phyloP scores from a whole-genome alignment of 2,888 invertebrate species.

The Acrobasis consociella region DNA sequence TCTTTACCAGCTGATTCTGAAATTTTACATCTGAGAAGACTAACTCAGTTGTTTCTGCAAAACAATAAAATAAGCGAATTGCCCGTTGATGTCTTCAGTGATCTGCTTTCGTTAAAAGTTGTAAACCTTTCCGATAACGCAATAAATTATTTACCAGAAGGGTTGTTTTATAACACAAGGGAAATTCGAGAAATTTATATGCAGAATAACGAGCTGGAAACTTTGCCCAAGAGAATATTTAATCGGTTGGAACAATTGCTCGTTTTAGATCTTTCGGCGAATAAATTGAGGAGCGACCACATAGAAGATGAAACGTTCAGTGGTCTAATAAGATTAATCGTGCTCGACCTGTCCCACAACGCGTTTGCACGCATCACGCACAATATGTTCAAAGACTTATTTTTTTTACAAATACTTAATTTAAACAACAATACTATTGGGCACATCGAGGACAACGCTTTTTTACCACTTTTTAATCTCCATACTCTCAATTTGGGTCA shows the following conservation, averaged over 20 bases:
- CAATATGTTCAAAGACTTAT: slow-evolving; percentile 92
- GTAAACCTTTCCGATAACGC: slow-evolving; percentile 94
- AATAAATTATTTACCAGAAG: slow-evolving; percentile 90
- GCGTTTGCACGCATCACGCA: slow-evolving; percentile 90
- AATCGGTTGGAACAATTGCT: slow-evolving; percentile 92
- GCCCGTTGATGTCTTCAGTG: slow-evolving; percentile 89
- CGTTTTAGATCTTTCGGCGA: slow-evolving; percentile 92
- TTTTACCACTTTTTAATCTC: slow-evolving; percentile 93
- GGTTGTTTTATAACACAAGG: slow-evolving; percentile 90
- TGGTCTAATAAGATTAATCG: slow-evolving; percentile 92
- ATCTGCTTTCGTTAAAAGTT: slow-evolving; percentile 89
- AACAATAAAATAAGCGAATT: slow-evolving; percentile 92
- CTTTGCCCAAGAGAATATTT: slow-evolving; percentile 92
- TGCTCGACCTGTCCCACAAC: slow-evolving; percentile 93
- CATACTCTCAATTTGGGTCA: slow-evolving; percentile 94
- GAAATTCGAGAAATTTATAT: slow-evolving; percentile 93
- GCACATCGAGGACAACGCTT: slow-evolving; percentile 92
- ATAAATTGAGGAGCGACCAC: slow-evolving; percentile 92
- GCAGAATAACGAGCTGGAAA: slow-evolving; percentile 92
- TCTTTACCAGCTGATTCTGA: slow-evolving; percentile 89
- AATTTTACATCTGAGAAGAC: slow-evolving; percentile 88
- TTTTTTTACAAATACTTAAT: slow-evolving; percentile 93
- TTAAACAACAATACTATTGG: slow-evolving; percentile 93
- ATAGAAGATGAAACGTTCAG: slow-evolving; percentile 93
- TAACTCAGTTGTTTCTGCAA: slow-evolving; percentile 91